phyloP scores from a whole-genome alignment of 1,140 invertebrate genomes.

The Neomicropteryx cornuta region DNA sequence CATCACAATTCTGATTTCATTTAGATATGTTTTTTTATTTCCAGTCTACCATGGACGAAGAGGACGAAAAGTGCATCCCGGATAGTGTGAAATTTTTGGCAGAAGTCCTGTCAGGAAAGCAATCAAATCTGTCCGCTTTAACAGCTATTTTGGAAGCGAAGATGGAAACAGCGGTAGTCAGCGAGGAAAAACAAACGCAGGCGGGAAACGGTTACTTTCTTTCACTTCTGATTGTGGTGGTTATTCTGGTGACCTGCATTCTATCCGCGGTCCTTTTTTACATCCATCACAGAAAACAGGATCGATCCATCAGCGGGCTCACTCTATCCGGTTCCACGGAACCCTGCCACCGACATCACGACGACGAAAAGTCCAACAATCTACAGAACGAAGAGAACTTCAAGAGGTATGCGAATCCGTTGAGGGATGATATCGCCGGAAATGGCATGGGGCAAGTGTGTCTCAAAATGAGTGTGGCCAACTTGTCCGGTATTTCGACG shows the following conservation, averaged over 20 bases:
- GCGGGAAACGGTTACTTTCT: too few relatives aligned
- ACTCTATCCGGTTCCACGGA: slow-evolving; percentile 43
- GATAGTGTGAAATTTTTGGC: slow-evolving; percentile 54
- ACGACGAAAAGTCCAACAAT: slow-evolving; percentile 81
- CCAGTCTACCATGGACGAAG: slow-evolving; percentile 33
- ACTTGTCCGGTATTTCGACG: slow-evolving; percentile 21
- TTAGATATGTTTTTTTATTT: slow-evolving; percentile 16
- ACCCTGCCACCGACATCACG: slow-evolving; percentile 52
- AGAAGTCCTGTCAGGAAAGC: slow-evolving; percentile 57
- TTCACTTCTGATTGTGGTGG: too few relatives aligned
- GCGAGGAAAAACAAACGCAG: too few relatives aligned
- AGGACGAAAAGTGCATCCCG: slow-evolving; percentile 41
- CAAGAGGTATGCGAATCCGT: slow-evolving; percentile 47
- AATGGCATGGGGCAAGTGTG: slow-evolving; percentile 29
- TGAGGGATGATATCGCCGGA: slow-evolving; percentile 32
- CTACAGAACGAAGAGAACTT: slow-evolving; percentile 83
- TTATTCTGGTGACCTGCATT: too few relatives aligned
- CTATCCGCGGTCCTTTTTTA: slow-evolving; percentile 34
- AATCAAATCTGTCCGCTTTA: slow-evolving; percentile 49
- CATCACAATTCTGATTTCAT: not conserved
- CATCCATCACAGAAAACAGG: slow-evolving; percentile 39
- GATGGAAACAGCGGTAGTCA: slow-evolving; percentile 57
- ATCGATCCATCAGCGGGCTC: slow-evolving; percentile 39
- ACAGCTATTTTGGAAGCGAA: slow-evolving; percentile 70
- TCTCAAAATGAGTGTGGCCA: slow-evolving; percentile 20